Evolutionary conservation across 2,797 vertebrate genomes (phyloP), one percentile per base, ranked within the genome.

Genomic region (Poliocrania exsul): DNA sequence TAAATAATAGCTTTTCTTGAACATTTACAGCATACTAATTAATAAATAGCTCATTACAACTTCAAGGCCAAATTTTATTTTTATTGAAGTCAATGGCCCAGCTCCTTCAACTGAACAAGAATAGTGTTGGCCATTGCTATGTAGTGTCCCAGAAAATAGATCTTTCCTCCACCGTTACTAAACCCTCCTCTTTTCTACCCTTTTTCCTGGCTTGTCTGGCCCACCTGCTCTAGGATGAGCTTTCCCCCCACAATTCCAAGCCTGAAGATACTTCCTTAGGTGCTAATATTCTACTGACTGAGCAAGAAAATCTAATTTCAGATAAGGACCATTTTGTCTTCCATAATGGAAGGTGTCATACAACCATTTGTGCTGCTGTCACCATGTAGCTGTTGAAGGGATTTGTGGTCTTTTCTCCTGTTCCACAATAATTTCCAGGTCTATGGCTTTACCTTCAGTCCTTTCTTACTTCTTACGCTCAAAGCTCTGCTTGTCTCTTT

Each of bases 1-100:
- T 42, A 73, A 85, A 60, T 86, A 84, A 79, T 86, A 75, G 82
- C 33, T 70, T 88, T 80, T 64, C 7, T 70, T 0, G 86, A 90
- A 70, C 88, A 66, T 77, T 91, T 87, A 73, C 74, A 62, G 66
- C 74, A 88, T 78, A 2, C 77, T 79, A 92, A 92, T 93, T 96
- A 95, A 94, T 92, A 84, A 93, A 83, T 57, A 93, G 82, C 83
- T 93, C 80, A 73, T 86, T 79, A 70, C 38, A 88, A 46, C 49
- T 88, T 90, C 16, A 77, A 37, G 44, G 86, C 73, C 44, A 47
- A 86, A 20, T 93, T 90, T 93, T 92, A 53, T 90, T 88, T 94
- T 88, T 81, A 51, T 79, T 90, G 80, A 70, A 90, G 50, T 88
- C 85, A 84, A 5, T 56, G 91, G 53, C 62, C 58, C 38, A 49